Base-by-base conservation (phyloP, 1,140 invertebrate species). In the Pseudobourletiella spinata region DNA sequence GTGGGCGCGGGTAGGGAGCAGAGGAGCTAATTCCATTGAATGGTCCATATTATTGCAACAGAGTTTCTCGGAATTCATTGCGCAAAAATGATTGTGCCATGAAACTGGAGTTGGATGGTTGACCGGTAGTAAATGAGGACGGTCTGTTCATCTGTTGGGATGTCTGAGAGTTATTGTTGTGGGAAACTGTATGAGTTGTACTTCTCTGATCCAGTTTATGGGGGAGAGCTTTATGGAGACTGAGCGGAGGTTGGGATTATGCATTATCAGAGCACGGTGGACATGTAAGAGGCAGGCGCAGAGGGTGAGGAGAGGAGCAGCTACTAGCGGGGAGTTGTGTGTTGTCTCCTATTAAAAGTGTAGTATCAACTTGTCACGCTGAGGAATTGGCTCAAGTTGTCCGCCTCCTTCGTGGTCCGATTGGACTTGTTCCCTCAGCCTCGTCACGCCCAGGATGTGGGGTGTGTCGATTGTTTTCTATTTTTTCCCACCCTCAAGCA, bases 381-480 rank as follows among this genome's bases (percentile, higher is more conserved):
- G 44, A 39, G 11, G 26, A 55, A 55, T 55, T 55, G 52, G 24
- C n/a, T 2, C n/a, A 2, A 8, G 2, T 16, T 32, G 28, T 39
- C 25, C 57, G 39, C 57, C 57, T 50, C 57, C 57, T 59, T 39
- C 43, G 24, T 16, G 18, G 26, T 48, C 22, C 24, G 35, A 61
- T 52, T 52, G 59, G 59, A 35, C 42, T 61, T 61, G 52, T 52
- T 44, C 54, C 25, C 59, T n/a, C 22, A 61, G 43, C 26, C 26
- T 39, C 11, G n/a, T 11, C 35, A 39, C 55, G 30, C 61, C 55
- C 61, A 35, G 61, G 61, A 63, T 57, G 61, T 63, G 50, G 61
- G 61, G n/a, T 57, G 61, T 63, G 61, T 54, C 51, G 25, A 54
- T 24, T 54, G 24, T 54, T 26, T 24, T 26, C 25, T 54, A 8